Percentiles rank a stretch among this genome's conserved stretches.
Conservation (phyloP, 2,888 invertebrate species). For the Hydriomena furcata region DNA sequence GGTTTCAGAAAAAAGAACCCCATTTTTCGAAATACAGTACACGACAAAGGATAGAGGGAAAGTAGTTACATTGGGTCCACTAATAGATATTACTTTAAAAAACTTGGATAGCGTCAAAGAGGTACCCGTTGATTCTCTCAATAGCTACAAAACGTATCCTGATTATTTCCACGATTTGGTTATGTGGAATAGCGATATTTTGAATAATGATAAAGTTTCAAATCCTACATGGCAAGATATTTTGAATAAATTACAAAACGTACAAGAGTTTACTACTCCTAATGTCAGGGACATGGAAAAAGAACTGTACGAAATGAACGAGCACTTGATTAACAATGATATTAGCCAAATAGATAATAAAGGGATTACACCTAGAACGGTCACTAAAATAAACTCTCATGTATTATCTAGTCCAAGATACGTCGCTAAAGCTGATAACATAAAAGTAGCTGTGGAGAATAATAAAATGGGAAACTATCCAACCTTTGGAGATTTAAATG, state of each 20-base stretch:
- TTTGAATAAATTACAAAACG: slow-evolving; percentile 28
- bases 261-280: slow-evolving; percentile 32
- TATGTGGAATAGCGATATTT: slow-evolving; percentile 54
- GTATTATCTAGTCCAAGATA: neutral
- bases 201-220: slow-evolving; percentile 41
- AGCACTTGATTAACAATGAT: neutral
- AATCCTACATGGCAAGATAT: slow-evolving; percentile 38
- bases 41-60: neutral
- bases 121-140: neutral
- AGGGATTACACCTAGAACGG: neutral
- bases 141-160: slow-evolving; percentile 14
- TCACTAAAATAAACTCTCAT: neutral
- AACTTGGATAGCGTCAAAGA: neutral
- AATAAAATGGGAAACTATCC: neutral
- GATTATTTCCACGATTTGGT: slow-evolving; percentile 55
- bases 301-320: slow-evolving; percentile 36
- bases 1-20: neutral
- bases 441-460: neutral
- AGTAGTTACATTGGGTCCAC: neutral
- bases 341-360: neutral
- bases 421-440: neutral
- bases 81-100: neutral
- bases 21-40: neutral
- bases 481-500: neutral
- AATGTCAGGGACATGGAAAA: slow-evolving; percentile 31